These are phyloP conservation scores for Clytia hemisphaerica DNA, from an alignment of 30 jellyfish, hydroid and myxozoan genomes.

Conservation along the genomic window DNA sequence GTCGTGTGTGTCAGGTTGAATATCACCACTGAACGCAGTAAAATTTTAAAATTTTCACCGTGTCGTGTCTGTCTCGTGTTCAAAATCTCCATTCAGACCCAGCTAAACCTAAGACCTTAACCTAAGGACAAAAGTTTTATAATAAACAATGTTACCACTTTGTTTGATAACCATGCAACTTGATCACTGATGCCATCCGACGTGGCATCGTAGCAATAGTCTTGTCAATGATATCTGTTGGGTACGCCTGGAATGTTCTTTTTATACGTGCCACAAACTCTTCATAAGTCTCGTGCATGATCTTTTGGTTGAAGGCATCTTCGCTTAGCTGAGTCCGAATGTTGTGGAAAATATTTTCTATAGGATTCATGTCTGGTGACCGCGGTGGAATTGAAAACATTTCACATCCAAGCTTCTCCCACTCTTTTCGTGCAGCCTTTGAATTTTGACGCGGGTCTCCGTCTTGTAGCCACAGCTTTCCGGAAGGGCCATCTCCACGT, in stretches of 20 bases:
- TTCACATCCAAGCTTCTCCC: neutral
- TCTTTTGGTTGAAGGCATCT: neutral
- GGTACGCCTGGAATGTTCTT: neutral
- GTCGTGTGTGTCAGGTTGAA: neutral
- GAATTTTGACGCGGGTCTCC: slow-evolving; percentile 7
- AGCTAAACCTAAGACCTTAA: neutral
- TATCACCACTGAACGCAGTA: too few relatives aligned
- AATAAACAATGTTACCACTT: slow-evolving; percentile 1
- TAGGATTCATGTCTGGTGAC: slow-evolving; percentile 16
- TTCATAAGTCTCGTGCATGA: neutral
- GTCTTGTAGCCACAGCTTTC: neutral
- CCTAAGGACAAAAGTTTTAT: neutral
- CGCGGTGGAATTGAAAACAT: slow-evolving; percentile 13
- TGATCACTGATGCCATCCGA: too few relatives aligned
- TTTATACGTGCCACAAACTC: neutral
- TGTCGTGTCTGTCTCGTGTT: too few relatives aligned
- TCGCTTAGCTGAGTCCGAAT: neutral
- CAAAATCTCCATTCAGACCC: neutral
- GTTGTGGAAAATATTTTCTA: slow-evolving; percentile 11
- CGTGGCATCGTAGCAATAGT: slow-evolving; percentile 12
- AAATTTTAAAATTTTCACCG: too few relatives aligned
- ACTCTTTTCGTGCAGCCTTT: neutral
- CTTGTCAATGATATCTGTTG: slow-evolving; percentile 4
- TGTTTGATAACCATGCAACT: neutral
- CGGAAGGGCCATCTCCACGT: too few relatives aligned